Evolutionary conservation across 2,888 invertebrate genomes (phyloP).

Genomic region (Zhuqinia jingwanae): DNA sequence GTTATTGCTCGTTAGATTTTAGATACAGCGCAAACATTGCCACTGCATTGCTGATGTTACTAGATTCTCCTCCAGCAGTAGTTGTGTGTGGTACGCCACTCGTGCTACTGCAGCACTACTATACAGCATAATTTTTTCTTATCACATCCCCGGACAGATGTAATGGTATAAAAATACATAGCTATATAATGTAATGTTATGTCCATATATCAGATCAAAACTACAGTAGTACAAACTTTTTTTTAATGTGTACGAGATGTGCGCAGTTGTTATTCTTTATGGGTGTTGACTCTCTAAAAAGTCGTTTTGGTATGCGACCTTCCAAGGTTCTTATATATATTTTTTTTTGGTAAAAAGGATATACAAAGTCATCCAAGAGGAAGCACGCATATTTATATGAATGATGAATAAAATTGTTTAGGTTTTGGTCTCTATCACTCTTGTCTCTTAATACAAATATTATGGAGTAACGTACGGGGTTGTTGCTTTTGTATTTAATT

Average conservation of each 20-base stretch:
- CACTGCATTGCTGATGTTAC: slow-evolving; percentile 37
- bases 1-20: slow-evolving; percentile 38
- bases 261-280: not conserved
- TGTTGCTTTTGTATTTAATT: slow-evolving; percentile 21
- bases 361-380: slow-evolving; percentile 12
- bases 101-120: slow-evolving; percentile 26
- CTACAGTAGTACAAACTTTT: too few relatives aligned
- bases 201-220: slow-evolving; percentile 1
- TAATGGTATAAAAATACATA: slow-evolving; percentile 7
- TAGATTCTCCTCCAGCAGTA: too few relatives aligned
- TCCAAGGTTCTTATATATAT: slow-evolving; percentile 33
- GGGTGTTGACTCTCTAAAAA: not conserved
- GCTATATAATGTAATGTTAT: not conserved
- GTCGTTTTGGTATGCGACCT: slow-evolving; percentile 50
- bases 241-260: slow-evolving; percentile 21
- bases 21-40: slow-evolving; percentile 7
- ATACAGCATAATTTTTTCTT: slow-evolving; percentile 11
- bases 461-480: too few relatives aligned
- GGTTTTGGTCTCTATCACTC: not conserved
- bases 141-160: slow-evolving; percentile 28
- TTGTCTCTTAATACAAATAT: too few relatives aligned
- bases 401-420: not conserved
- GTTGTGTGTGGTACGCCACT: too few relatives aligned
- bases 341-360: not conserved
- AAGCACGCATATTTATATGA: slow-evolving; percentile 3